Conservation (phyloP, 2,888 invertebrate species). For the Drosophila antonietae region DNA sequence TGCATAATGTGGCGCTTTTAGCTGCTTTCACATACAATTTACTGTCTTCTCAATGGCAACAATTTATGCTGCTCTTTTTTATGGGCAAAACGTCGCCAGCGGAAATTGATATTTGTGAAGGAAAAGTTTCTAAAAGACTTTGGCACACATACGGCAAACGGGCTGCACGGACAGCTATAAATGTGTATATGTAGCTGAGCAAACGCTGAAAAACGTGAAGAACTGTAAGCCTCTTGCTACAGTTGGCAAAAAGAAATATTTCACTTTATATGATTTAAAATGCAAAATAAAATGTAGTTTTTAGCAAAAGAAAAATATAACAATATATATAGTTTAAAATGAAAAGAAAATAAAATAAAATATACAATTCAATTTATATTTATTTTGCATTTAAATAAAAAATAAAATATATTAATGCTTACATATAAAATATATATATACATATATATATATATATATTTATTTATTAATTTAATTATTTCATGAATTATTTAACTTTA, state of each 20-base stretch:
- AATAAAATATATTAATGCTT: too few species aligned
- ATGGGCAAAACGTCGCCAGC: conserved; percentile 72
- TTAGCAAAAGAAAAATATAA: too few species aligned
- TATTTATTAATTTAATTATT: too few species aligned
- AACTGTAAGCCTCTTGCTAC: neutral
- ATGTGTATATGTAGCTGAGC: neutral
- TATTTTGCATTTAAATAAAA: too few species aligned
- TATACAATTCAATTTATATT: too few species aligned
- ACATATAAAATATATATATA: too few species aligned
- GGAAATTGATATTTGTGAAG: conserved; percentile 80
- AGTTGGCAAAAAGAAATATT: neutral
- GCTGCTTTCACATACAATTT: conserved; percentile 80
- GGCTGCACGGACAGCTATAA: neutral
- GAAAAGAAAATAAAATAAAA: too few species aligned
- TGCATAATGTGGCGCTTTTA: conserved; percentile 70
- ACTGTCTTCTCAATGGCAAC: conserved; percentile 76
- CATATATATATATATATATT: too few species aligned
- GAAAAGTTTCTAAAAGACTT: conserved; percentile 64
- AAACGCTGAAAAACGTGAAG: neutral
- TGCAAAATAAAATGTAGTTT: too few species aligned
- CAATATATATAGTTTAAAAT: too few species aligned
- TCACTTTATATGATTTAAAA: neutral
- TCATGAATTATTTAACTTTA: too few species aligned
- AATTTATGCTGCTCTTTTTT: conserved; percentile 70
- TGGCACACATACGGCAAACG: conserved; percentile 52